Conservation (phyloP, 2,113 vertebrate genomes). For the Sisor rabdophorus region DNA sequence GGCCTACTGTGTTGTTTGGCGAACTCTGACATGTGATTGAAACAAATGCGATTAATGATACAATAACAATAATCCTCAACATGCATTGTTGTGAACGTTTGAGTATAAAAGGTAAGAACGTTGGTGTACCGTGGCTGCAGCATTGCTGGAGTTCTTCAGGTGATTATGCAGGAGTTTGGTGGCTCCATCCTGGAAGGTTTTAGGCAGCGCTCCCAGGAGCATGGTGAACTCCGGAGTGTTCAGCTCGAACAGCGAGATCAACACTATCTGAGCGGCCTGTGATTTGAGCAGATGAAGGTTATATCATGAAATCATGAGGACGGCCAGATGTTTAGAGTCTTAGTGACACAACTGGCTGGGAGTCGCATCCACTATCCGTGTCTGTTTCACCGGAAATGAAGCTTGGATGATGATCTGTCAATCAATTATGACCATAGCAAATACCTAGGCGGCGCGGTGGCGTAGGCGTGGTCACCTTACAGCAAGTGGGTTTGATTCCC, state of each 20-base stretch:
- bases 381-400: neutral
- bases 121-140: slow-evolving; percentile 71
- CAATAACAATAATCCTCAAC: neutral
- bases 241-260: slow-evolving; percentile 90
- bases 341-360: neutral
- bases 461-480: too few species aligned
- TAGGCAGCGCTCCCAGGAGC: slow-evolving; percentile 90
- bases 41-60: neutral
- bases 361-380: neutral
- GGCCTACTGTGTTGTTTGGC: slow-evolving; percentile 75
- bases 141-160: slow-evolving; percentile 81
- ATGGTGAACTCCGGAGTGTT: slow-evolving; percentile 96
- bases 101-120: neutral
- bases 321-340: too few species aligned
- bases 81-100: neutral
- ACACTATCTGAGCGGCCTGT: slow-evolving; percentile 88
- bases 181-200: slow-evolving; percentile 95
- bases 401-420: neutral
- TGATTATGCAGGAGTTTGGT: slow-evolving; percentile 92
- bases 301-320: neutral
- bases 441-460: too few species aligned
- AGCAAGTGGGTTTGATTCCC: too few species aligned
- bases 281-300: slow-evolving; percentile 23
- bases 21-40: slow-evolving; percentile 67
- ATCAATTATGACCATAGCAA: too few species aligned